Evolutionary conservation across 2,797 vertebrate species (phyloP).

Genomic region (Sciaenops ocellatus): DNA sequence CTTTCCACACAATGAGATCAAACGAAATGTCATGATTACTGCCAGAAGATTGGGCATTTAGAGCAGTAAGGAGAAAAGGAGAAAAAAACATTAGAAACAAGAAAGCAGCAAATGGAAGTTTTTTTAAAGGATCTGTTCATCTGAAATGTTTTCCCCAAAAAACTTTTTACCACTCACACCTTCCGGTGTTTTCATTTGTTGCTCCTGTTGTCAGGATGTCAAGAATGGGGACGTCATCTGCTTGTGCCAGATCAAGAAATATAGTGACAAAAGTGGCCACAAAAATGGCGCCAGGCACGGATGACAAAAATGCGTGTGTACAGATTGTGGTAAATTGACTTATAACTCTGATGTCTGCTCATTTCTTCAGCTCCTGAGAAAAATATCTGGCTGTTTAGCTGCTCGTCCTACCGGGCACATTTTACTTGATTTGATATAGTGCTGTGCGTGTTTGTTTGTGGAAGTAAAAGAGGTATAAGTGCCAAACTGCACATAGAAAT

Average conservation of each 20-base stretch:
- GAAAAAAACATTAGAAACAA: background rate
- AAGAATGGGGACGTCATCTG: background rate
- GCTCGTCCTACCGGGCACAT: too few relatives aligned
- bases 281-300: background rate
- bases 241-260: background rate
- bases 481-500: slow-evolving; percentile 25
- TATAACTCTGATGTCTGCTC: background rate
- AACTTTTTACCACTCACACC: background rate
- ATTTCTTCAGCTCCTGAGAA: background rate
- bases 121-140: background rate
- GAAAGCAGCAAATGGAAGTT: background rate
- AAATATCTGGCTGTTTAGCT: background rate
- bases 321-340: too few relatives aligned
- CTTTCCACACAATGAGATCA: slow-evolving; percentile 22
- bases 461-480: background rate
- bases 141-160: background rate
- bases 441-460: background rate
- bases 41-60: background rate
- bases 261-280: background rate
- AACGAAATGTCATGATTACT: slow-evolving; percentile 5
- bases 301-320: background rate
- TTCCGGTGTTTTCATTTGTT: background rate
- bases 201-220: background rate
- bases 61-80: background rate
- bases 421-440: background rate